Evolutionary conservation across 2,113 vertebrate genomes (phyloP), one percentile per base, ranked within the genome.

Genomic region (Microtus richardsoni): DNA sequence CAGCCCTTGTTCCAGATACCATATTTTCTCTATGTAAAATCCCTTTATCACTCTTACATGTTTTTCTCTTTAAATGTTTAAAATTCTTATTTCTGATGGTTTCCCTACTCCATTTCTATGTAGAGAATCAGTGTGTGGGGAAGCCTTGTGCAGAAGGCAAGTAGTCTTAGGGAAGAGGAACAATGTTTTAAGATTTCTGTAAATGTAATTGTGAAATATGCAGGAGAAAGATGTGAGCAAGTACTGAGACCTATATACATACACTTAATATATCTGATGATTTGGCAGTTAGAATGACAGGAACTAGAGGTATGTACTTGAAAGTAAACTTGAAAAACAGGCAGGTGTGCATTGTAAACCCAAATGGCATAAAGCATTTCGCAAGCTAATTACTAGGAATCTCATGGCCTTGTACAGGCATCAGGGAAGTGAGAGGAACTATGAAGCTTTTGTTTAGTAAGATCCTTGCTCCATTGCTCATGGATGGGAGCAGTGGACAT

Each of bases 171-270:
- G 58, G 64, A 84, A 92, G 62, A 54, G 17, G 82, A 82, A 4
- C 10, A 13, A 39, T 39, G 44, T 7, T 62, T 47, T 93, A n/a
- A 90, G 47, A 93, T 66, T 87, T 36, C 58, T 92, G 11, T 92
- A 91, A 79, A 88, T 60, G 14, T 86, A 66, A 26, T 77, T 88
- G 10, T 73, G 9, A 80, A 88, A 47, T 49, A 6, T 88, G 7
- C 93, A 54, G 88, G 75, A 28, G n/a, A 73, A 93, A 90, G 89
- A 93, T 62, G 8, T 96, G 26, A 92, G 4, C 11, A 92, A 60
- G 52, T 84, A 78, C 17, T 95, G 82, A 82, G 52, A 77, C 30
- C 14, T 54, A 7, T 58, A 58, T 58, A 58, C 17, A 58, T 58
- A 58, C 19, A 58, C 54, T 58, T 58, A 58, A 19, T 58, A 58